phyloP scores from a whole-genome alignment of 2,113 vertebrate genomes.

The Phylloscopus trochilus region DNA sequence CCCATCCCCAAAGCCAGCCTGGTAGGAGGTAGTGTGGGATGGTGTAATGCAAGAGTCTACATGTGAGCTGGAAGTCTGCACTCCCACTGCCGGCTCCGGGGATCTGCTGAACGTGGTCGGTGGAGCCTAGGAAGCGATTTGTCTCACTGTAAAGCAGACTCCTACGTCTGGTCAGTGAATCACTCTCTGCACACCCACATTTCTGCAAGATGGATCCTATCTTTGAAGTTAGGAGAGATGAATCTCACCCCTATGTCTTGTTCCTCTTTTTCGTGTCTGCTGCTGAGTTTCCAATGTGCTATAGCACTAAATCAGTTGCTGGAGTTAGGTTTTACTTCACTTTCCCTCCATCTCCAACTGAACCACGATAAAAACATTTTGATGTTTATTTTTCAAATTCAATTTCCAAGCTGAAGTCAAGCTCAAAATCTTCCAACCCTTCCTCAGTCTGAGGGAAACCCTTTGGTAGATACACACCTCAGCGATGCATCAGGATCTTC shows the following conservation, averaged over 20 bases:
- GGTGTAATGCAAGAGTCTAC: constrained; percentile 67
- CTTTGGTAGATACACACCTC: neutral
- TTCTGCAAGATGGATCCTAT: constrained; percentile 50
- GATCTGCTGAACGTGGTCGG: constrained; percentile 40
- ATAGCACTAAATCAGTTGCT: neutral
- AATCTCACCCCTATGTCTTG: constrained; percentile 50
- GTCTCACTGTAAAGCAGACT: constrained; percentile 66
- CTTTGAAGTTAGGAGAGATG: constrained; percentile 38
- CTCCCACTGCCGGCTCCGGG: constrained; percentile 50
- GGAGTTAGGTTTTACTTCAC: neutral
- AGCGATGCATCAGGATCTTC: neutral
- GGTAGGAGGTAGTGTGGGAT: constrained; percentile 57
- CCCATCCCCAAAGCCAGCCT: constrained; percentile 55
- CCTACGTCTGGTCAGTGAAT: constrained; percentile 68
- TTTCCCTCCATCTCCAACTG: neutral
- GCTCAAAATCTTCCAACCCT: neutral
- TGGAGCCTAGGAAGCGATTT: constrained; percentile 56
- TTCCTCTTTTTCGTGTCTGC: constrained; percentile 40
- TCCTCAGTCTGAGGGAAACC: neutral
- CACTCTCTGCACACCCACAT: constrained; percentile 55
- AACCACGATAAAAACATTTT: neutral
- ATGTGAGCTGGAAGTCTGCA: constrained; percentile 69
- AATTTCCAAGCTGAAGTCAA: neutral
- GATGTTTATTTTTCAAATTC: neutral
- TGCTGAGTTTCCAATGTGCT: neutral